Evolutionary conservation across 1,140 invertebrate species (phyloP), one percentile per base, ranked within the genome.

Genomic region (Tetramorium alpestre): DNA sequence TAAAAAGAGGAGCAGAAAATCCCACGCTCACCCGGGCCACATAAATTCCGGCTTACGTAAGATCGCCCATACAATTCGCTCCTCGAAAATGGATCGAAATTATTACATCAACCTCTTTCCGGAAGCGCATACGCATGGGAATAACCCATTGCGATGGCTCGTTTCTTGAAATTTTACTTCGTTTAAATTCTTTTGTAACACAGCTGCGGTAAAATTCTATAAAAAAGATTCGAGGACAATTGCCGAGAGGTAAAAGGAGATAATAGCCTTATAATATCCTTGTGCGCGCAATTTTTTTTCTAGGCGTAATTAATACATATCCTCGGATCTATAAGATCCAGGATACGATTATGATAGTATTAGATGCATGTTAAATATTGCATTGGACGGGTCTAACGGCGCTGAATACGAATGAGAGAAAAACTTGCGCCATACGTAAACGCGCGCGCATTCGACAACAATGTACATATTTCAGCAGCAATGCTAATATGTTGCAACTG

Each of bases 41-140:
- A 3, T 69, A 47, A 69, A 16, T 13, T n/a, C 49, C 16, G 10
- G 69, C 28, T 85, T 85, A 78, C 47, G 60, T 85, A 85, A 78
- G 5, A 22, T 28, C 10, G 8, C 2, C 1, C 33, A 33, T 33
- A 1, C 18, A 25, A 65, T 60, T 78, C 47, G 44, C 54, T 44
- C 7, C 1, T 11, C 22, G 33, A 78, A 65, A 54, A 56, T 13
- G 33, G n/a, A 49, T 49, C n/a, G 11, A 62, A 41, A 75, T 75
- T 25, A n/a, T 41, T n/a, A n/a, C 8, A n/a, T 65, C 25, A 2
- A 54, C n/a, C 22, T 11, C 70, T 51, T 22, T 49, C 16, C 33
- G 47, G 16, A 49, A 49, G 73, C 13, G 18, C 16, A 18, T 8
- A 0, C 8, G 22, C 16, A 28, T 28, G 22, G 3, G 16, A n/a